Conservation (phyloP, 53 echinoderm and acorn worm genomes). For the Patiria pectinifera region DNA sequence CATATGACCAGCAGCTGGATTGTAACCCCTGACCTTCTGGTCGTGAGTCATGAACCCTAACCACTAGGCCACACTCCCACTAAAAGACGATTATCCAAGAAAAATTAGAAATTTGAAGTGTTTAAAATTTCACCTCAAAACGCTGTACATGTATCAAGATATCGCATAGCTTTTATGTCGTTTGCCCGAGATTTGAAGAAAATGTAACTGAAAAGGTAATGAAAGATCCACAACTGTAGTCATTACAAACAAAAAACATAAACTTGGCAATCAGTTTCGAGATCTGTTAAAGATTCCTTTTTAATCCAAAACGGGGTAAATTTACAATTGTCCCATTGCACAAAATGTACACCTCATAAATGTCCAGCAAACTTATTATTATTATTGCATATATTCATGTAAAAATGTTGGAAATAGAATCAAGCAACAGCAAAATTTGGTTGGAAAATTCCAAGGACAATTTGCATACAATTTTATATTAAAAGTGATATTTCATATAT, state of each 20-base stretch:
- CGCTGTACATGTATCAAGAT: no score
- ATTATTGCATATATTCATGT: not conserved
- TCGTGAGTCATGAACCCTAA: no score
- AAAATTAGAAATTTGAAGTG: no score
- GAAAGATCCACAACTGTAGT: not conserved
- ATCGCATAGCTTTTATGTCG: no score
- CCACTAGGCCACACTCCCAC: no score
- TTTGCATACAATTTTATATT: not conserved
- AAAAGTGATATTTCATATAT: not conserved
- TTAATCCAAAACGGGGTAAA: slow-evolving; percentile 18
- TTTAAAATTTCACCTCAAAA: no score
- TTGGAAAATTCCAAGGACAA: not conserved
- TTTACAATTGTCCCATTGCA: not conserved
- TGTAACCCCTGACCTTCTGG: no score
- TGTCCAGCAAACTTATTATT: not conserved
- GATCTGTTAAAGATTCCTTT: not conserved
- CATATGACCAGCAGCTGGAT: no score
- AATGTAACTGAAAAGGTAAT: no score
- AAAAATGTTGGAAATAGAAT: not conserved
- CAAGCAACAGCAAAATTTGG: not conserved
- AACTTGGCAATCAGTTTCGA: not conserved
- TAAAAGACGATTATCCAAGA: no score
- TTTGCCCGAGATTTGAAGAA: no score
- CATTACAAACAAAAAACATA: not conserved
- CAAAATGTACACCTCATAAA: slow-evolving; percentile 7